Conservation (phyloP, 53 echinoderm and acorn worm species). For the Pentamera pediparva region DNA sequence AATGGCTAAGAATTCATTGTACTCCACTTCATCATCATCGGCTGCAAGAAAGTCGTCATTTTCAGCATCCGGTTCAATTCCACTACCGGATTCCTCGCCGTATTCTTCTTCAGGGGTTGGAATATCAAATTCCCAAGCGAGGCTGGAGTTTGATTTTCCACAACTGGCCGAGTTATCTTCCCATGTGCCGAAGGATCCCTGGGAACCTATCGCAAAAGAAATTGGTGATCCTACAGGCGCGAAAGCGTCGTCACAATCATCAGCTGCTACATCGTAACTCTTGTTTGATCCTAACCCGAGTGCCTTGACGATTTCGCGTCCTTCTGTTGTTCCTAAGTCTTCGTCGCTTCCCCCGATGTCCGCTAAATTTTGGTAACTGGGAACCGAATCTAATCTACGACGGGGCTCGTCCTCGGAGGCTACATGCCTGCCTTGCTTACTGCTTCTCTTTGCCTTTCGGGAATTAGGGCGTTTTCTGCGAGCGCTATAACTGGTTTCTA, state of each 20-base stretch:
- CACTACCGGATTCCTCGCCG: conserved; percentile 31
- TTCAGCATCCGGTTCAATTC: neutral
- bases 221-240: conserved; percentile 32
- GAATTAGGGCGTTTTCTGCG: neutral
- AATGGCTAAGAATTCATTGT: conserved; percentile 92
- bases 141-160: conserved; percentile 52
- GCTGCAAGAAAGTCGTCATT: neutral
- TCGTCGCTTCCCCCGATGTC: conserved; percentile 3
- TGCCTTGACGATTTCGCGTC: too few species aligned
- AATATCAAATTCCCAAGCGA: conserved; percentile 69
- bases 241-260: too few species aligned
- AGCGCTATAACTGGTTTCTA: conserved; percentile 25
- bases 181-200: conserved; percentile 40
- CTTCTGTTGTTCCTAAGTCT: too few species aligned
- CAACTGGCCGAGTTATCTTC: conserved; percentile 54
- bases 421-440: neutral
- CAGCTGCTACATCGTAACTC: too few species aligned
- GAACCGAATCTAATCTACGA: conserved; percentile 21
- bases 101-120: conserved; percentile 58
- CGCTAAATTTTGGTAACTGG: conserved; percentile 13
- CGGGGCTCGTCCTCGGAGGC: too few species aligned
- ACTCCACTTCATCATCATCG: conserved; percentile 67
- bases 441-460: neutral
- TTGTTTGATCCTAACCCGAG: too few species aligned
- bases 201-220: conserved; percentile 36